Conservation (phyloP, 2,888 invertebrate species). For the Acanthacorydalis orientalis region DNA sequence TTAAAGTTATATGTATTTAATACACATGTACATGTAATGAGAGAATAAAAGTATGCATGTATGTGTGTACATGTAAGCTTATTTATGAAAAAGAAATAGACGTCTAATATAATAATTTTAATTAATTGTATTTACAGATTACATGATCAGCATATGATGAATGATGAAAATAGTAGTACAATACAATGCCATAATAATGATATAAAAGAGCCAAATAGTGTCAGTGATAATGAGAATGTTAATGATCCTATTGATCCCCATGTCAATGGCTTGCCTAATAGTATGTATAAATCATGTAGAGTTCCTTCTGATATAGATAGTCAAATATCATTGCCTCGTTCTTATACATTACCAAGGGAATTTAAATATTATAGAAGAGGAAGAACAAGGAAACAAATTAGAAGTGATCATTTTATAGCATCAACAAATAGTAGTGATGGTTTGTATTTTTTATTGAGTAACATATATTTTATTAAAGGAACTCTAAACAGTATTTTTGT, state of each 20-base stretch:
- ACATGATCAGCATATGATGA: slow-evolving; percentile 5
- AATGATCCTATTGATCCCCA: slow-evolving; percentile 9
- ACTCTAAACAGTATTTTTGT: too few species aligned
- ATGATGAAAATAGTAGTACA: slow-evolving; percentile 4
- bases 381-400: slow-evolving; percentile 35
- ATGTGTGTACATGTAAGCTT: too few species aligned
- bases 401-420: slow-evolving; percentile 51
- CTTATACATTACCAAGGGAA: slow-evolving; percentile 70
- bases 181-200: not conserved
- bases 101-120: too few species aligned
- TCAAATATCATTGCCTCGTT: slow-evolving; percentile 66
- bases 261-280: slow-evolving; percentile 10
- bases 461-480: too few species aligned
- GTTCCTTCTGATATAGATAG: slow-evolving; percentile 58
- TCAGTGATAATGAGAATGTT: slow-evolving; percentile 9
- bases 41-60: too few species aligned
- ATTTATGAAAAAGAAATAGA: too few species aligned
- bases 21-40: too few species aligned
- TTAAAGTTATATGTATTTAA: too few species aligned
- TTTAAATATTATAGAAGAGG: slow-evolving; percentile 61
- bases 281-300: slow-evolving; percentile 28
- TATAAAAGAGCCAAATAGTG: slow-evolving; percentile 12
- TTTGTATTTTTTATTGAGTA: slow-evolving; percentile 23
- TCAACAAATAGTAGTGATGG: slow-evolving; percentile 80
- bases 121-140: not conserved